Evolutionary conservation across 2,113 vertebrate species (phyloP).

Genomic region (Equus quagga): DNA sequence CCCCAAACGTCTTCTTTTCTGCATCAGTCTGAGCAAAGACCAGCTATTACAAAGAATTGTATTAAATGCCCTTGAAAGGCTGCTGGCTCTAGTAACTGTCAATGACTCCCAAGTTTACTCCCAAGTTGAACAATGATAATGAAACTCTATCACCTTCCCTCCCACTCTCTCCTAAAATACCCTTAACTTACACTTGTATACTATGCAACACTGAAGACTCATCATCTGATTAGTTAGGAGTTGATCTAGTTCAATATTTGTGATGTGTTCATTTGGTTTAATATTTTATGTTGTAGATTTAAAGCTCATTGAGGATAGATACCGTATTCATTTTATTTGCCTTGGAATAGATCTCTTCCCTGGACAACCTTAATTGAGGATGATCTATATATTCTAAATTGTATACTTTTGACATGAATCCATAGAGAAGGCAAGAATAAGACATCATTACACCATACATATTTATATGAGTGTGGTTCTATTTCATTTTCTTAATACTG

Average conservation of each 20-base stretch:
- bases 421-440: neutral
- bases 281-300: constrained; percentile 23
- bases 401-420: neutral
- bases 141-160: neutral
- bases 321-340: neutral
- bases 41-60: neutral
- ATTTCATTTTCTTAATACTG: neutral
- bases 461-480: neutral
- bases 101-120: neutral
- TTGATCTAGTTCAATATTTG: neutral
- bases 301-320: neutral
- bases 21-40: neutral
- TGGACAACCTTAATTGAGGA: neutral
- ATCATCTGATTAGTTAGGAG: neutral
- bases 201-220: neutral
- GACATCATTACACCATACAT: neutral
- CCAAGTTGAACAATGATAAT: neutral
- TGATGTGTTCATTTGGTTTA: neutral
- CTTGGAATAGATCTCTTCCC: neutral
- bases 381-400: neutral
- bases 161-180: neutral
- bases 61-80: neutral
- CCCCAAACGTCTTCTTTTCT: neutral
- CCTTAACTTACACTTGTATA: neutral
- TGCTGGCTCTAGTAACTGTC: neutral